phyloP scores from a whole-genome alignment of 2,797 vertebrate species.

The Peromyscus eremicus region DNA sequence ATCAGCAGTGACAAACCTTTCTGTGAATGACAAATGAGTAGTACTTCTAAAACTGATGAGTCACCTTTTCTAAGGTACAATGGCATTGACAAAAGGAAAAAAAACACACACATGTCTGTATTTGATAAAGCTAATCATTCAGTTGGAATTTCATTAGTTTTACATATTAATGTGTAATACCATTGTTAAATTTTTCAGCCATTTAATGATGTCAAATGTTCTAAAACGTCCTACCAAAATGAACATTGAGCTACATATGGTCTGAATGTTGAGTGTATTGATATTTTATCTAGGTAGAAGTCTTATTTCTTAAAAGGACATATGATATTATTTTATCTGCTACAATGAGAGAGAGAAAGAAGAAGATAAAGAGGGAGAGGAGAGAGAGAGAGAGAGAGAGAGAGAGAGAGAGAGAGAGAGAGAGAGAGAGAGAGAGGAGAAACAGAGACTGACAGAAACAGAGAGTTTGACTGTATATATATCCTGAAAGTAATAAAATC shows the following conservation, averaged over 20 bases:
- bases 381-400: neutral
- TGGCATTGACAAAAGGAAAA: neutral
- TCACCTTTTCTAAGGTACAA: neutral
- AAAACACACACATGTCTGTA: neutral
- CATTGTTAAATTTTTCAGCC: neutral
- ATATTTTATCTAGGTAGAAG: neutral
- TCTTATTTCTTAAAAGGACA: neutral
- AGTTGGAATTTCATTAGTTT: conserved; percentile 1
- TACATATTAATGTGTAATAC: neutral
- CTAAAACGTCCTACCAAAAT: neutral
- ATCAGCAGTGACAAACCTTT: neutral
- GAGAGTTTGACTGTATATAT: neutral
- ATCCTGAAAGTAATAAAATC: neutral
- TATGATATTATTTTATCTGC: neutral
- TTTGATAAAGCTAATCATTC: neutral
- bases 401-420: neutral
- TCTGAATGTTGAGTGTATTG: neutral
- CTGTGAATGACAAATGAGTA: neutral
- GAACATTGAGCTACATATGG: neutral
- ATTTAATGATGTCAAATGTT: neutral
- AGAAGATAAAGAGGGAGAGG: neutral
- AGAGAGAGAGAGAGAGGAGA: neutral
- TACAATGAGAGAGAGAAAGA: too few species aligned
- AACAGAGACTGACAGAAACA: neutral
- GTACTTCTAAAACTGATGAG: neutral